These are phyloP conservation scores for Anticlea derivata DNA, from an alignment of 2,888 invertebrate species.

Conservation along the genomic window DNA sequence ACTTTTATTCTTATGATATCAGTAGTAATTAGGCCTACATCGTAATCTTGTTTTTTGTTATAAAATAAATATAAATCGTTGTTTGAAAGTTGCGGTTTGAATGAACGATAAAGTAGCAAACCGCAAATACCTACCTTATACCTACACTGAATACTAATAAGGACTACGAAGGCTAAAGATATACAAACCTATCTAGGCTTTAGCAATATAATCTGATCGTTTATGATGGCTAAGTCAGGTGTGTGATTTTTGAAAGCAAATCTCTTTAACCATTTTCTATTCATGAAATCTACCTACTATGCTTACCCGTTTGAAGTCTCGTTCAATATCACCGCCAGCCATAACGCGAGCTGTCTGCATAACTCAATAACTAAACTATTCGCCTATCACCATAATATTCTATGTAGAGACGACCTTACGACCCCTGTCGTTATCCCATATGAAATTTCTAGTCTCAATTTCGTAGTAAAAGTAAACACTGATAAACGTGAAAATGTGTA, in stretches of 20 bases:
- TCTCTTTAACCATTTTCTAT: not conserved
- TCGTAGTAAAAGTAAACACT: not conserved
- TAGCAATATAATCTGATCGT: too few species aligned
- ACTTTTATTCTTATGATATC: too few species aligned
- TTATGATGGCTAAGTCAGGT: too few species aligned
- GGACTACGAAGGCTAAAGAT: not conserved
- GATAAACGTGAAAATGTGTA: constrained; percentile 2
- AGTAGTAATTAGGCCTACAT: too few species aligned
- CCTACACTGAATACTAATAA: not conserved
- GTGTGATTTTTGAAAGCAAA: not conserved
- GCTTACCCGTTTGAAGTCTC: constrained; percentile 44
- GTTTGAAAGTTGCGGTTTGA: constrained; percentile 3
- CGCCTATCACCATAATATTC: constrained; percentile 49
- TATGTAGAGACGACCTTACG: constrained; percentile 42
- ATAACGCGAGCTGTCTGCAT: constrained; percentile 64
- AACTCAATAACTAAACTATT: constrained; percentile 79
- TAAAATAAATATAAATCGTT: too few species aligned
- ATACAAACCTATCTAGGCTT: too few species aligned
- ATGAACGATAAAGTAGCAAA: not conserved
- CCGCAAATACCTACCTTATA: too few species aligned
- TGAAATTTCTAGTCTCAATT: constrained; percentile 32
- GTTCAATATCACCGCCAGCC: constrained; percentile 49
- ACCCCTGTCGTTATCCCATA: constrained; percentile 43
- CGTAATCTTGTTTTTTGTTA: too few species aligned
- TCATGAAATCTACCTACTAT: not conserved